Evolutionary conservation across 2,113 vertebrate species (phyloP).

Genomic region (Pseudorasbora parva): DNA sequence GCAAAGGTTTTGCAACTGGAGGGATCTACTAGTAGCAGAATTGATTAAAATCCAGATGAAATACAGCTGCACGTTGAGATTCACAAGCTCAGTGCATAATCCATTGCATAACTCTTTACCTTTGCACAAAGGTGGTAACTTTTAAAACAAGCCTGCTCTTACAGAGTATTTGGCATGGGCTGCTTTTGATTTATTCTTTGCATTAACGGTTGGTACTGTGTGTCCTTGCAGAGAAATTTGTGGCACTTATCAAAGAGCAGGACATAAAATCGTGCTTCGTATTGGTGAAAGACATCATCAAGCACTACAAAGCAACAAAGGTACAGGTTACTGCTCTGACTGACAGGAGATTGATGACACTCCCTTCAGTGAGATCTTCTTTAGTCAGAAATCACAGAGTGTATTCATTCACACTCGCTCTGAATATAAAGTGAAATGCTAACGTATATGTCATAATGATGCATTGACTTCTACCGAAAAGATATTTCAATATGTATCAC

Average conservation of each 20-base stretch:
- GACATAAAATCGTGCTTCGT: slow-evolving; percentile 55
- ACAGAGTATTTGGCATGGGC: slow-evolving; percentile 46
- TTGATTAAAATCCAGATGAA: background rate
- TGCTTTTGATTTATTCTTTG: slow-evolving; percentile 59
- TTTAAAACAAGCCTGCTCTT: slow-evolving; percentile 56
- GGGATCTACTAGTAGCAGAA: background rate
- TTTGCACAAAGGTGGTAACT: slow-evolving; percentile 47
- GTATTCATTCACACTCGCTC: slow-evolving; percentile 40
- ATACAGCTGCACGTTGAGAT: slow-evolving; percentile 53
- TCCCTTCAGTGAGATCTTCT: slow-evolving; percentile 20
- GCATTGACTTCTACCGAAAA: slow-evolving; percentile 7
- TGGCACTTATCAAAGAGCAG: slow-evolving; percentile 50
- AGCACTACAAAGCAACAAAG: slow-evolving; percentile 30
- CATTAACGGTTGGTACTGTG: slow-evolving; percentile 49
- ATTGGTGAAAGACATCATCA: slow-evolving; percentile 30
- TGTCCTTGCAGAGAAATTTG: slow-evolving; percentile 51
- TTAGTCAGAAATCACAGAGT: slow-evolving; percentile 14
- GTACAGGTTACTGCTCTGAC: slow-evolving; percentile 6
- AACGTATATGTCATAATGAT: slow-evolving; percentile 26
- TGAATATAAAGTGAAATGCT: slow-evolving; percentile 35
- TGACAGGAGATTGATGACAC: slow-evolving; percentile 49
- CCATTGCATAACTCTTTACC: slow-evolving; percentile 60
- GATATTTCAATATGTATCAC: slow-evolving; percentile 3
- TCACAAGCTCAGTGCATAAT: background rate
- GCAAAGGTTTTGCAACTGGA: background rate